Evolutionary conservation across 1,140 invertebrate species (phyloP).

Genomic region (Bursaphelenchus mucronatus): DNA sequence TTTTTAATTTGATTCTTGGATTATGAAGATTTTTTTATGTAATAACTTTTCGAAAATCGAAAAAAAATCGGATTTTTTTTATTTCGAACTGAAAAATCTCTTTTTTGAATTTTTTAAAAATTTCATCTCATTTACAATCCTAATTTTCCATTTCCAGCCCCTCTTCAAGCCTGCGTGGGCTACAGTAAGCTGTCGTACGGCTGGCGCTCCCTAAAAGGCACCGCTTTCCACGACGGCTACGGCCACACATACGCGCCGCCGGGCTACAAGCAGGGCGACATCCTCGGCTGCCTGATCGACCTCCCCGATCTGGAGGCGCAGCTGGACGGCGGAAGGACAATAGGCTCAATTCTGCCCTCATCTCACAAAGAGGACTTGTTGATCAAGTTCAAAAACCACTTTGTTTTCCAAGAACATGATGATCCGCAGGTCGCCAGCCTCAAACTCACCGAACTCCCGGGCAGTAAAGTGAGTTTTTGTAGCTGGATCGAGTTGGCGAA

Average conservation of each 20-base stretch:
- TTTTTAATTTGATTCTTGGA: too few species aligned
- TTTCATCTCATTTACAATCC: not conserved
- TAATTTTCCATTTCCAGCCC: slow-evolving; percentile 68
- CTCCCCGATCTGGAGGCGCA: slow-evolving; percentile 48
- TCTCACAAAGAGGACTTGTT: slow-evolving; percentile 44
- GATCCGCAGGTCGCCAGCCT: slow-evolving; percentile 79
- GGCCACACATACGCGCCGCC: slow-evolving; percentile 79
- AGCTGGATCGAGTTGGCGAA: not conserved
- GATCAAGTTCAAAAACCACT: slow-evolving; percentile 74
- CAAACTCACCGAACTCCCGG: slow-evolving; percentile 70
- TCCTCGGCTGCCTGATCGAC: slow-evolving; percentile 65
- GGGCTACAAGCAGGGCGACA: slow-evolving; percentile 84
- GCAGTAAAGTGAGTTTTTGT: slow-evolving; percentile 68
- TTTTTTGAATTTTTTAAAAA: slow-evolving; percentile 24
- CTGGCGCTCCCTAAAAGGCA: slow-evolving; percentile 85
- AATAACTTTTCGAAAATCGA: too few species aligned
- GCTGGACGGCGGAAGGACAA: slow-evolving; percentile 15
- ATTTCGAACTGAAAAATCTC: too few species aligned
- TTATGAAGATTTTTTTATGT: too few species aligned
- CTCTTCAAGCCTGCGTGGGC: slow-evolving; percentile 77
- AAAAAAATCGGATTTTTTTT: too few species aligned
- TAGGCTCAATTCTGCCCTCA: slow-evolving; percentile 36
- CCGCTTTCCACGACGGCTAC: slow-evolving; percentile 85
- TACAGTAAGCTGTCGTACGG: slow-evolving; percentile 99
- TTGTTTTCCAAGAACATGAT: slow-evolving; percentile 98